Evolutionary conservation across 2,797 vertebrate genomes (phyloP).

Genomic region (Poecilia wingei): DNA sequence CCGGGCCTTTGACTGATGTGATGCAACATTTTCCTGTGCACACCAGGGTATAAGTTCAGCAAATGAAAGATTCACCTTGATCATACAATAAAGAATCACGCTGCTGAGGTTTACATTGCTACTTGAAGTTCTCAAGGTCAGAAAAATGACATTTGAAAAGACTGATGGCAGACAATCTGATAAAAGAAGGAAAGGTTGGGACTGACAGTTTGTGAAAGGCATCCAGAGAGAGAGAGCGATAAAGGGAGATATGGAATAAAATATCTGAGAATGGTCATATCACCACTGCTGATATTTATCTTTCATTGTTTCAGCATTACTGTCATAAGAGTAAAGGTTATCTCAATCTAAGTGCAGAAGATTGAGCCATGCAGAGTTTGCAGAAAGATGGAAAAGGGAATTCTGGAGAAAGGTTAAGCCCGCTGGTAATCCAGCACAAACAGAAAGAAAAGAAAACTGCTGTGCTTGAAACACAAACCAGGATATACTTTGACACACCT

Average conservation of each 20-base stretch:
- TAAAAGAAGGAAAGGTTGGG: constrained; percentile 23
- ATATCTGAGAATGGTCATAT: constrained; percentile 51
- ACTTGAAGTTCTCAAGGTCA: constrained; percentile 47
- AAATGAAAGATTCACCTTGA: constrained; percentile 49
- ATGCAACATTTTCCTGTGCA: constrained; percentile 29
- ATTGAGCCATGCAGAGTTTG: constrained; percentile 33
- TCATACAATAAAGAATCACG: constrained; percentile 21
- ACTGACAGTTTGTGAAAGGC: constrained; percentile 22
- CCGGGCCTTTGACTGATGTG: constrained; percentile 27
- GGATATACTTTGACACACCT: constrained; percentile 7
- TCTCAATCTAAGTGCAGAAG: constrained; percentile 39
- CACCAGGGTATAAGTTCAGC: constrained; percentile 15
- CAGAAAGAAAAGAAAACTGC: constrained; percentile 28
- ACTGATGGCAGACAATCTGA: constrained; percentile 42
- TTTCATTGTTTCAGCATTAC: constrained; percentile 52
- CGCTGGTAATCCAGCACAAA: constrained; percentile 40
- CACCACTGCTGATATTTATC: constrained; percentile 63
- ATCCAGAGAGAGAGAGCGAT: constrained; percentile 14
- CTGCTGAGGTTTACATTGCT: constrained; percentile 20
- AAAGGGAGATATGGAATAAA: constrained; percentile 35
- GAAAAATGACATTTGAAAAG: constrained; percentile 22
- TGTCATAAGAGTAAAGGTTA: constrained; percentile 68
- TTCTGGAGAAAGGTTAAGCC: constrained; percentile 58
- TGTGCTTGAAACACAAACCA: constrained; percentile 7
- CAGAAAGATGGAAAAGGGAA: constrained; percentile 34